Evolutionary conservation across 2,888 invertebrate species (phyloP).

Genomic region (Zhuqinia jingwanae): DNA sequence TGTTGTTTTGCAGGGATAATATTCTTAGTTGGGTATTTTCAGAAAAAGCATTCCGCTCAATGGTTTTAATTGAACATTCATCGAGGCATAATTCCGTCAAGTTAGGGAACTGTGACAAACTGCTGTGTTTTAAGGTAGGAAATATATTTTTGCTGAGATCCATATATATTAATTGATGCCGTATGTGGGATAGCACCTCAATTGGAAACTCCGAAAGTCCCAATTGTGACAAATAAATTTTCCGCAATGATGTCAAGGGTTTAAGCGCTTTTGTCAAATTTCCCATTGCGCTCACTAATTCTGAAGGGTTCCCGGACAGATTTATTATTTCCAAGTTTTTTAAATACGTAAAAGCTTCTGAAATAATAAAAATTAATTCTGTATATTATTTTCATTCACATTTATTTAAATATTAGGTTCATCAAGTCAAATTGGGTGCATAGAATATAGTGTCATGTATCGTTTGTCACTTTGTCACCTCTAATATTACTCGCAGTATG

Average conservation of each 20-base stretch:
- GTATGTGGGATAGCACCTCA: constrained; percentile 54
- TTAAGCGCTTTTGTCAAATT: constrained; percentile 55
- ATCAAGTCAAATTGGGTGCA: no score
- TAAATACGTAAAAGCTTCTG: constrained; percentile 73
- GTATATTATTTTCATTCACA: no score
- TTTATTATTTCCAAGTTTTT: constrained; percentile 59
- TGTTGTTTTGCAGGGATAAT: constrained; percentile 61
- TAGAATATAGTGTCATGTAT: not conserved
- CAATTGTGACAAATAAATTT: constrained; percentile 55
- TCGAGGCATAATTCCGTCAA: constrained; percentile 68
- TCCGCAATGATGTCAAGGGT: constrained; percentile 39
- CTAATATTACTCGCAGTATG: no score
- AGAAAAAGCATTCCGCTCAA: constrained; percentile 65
- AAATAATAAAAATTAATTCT: constrained; percentile 27
- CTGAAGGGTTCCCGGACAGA: constrained; percentile 71
- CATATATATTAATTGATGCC: constrained; percentile 33
- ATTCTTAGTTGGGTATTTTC: constrained; percentile 48
- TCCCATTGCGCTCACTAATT: constrained; percentile 44
- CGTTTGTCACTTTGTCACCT: no score
- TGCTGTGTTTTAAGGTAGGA: constrained; percentile 12
- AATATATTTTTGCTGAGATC: constrained; percentile 71
- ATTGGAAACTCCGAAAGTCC: constrained; percentile 61
- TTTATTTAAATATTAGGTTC: no score
- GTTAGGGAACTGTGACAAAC: constrained; percentile 60
- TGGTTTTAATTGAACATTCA: constrained; percentile 59